Base-by-base conservation (phyloP, 2,113 vertebrate species). In the Salminus brasiliensis region DNA sequence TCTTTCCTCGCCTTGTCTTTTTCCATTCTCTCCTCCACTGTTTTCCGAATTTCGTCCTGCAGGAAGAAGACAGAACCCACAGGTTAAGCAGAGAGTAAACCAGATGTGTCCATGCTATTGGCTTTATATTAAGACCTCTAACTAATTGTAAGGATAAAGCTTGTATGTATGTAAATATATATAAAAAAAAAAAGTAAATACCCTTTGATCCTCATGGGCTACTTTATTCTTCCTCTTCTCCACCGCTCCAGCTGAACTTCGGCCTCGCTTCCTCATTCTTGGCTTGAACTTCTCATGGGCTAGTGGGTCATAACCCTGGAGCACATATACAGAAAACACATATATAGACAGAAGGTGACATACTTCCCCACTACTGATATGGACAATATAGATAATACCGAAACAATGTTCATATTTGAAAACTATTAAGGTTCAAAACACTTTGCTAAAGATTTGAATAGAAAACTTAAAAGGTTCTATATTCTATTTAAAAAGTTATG, bases 151-250 rank as follows among this genome's bases (percentile, higher is more conserved):
- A 34, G 11, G 34, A 4, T 29, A 45, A 27, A 72, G 27, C 1
- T 69, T 67, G 6, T 45, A 45, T 53, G 27, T 57, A 41, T 32
- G 41, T 68, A 36, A 29, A 32, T 25, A 52, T 47, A 12, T 11
- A 21, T n/a, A n/a, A n/a, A n/a, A n/a, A n/a, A n/a, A n/a, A n/a
- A 29, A 9, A 66, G 8, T 0, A 80, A 83, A 84, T 81, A 97
- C 96, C 90, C 95, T 92, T 83, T 94, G 92, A 63, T 95, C 93
- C 80, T 93, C 87, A 0, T 94, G 87, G 43, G 92, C 93, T 82
- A 97, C 95, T 82, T 95, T 92, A 77, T 81, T 94, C 87, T 95
- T 96, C 67, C 95, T 92, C 85, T 82, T 95, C 87, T 96, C 91
- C 23, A 95, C 29, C 59, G 86, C 88, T 0, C 92, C 94, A 0